These are phyloP conservation scores for Cladopsammia gracilis DNA, from an alignment of 64 coral and sea anemone species.

Conservation along the genomic window DNA sequence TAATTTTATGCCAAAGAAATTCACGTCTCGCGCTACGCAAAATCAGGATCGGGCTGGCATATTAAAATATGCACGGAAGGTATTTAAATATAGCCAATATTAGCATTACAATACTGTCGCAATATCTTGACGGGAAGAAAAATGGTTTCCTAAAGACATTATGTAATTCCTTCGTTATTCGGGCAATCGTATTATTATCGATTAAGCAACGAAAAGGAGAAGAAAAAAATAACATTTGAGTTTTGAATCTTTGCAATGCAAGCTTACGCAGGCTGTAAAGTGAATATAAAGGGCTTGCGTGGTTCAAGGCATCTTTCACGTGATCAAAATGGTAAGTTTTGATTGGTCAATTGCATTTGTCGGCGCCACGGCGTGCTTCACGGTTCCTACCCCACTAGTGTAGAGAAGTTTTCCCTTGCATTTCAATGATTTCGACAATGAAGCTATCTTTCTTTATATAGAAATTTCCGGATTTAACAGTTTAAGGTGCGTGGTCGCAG, in stretches of 20 bases:
- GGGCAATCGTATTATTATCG: neutral
- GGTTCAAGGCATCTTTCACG: slow-evolving; percentile 64
- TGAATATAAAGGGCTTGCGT: slow-evolving; percentile 13
- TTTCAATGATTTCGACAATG: slow-evolving; percentile 94
- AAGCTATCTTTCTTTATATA: slow-evolving; percentile 71
- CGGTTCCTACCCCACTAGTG: slow-evolving; percentile 89
- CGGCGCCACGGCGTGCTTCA: slow-evolving; percentile 78
- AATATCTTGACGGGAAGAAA: neutral
- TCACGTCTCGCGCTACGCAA: neutral
- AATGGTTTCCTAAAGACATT: neutral
- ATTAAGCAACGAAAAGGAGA: neutral
- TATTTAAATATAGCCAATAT: slow-evolving; percentile 4
- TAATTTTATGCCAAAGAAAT: neutral
- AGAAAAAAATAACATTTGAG: neutral
- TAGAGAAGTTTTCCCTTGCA: slow-evolving; percentile 60
- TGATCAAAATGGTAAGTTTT: slow-evolving; percentile 36
- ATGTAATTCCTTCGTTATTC: neutral
- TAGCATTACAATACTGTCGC: neutral
- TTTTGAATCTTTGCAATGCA: neutral
- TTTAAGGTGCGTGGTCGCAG: slow-evolving; percentile 65
- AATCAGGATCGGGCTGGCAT: no score
- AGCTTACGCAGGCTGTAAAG: neutral
- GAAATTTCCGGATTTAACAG: slow-evolving; percentile 69
- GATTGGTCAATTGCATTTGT: slow-evolving; percentile 55
- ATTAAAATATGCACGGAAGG: no score